phyloP scores from a whole-genome alignment of 35 echinoderm and acorn worm genomes.

The Ptychodera flava region DNA sequence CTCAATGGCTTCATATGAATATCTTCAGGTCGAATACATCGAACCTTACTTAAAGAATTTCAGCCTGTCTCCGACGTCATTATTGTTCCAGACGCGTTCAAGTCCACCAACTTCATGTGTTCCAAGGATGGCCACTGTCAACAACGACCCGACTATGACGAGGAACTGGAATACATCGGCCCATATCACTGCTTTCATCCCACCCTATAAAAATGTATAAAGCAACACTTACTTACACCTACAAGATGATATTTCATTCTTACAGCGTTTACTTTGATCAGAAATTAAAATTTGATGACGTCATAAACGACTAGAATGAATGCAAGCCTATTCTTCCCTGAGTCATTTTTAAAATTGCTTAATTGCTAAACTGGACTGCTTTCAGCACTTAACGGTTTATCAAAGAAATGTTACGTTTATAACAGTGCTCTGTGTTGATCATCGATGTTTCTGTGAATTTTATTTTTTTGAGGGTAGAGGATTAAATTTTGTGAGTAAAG shows the following conservation, averaged over 20 bases:
- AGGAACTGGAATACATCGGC: slow-evolving; percentile 59
- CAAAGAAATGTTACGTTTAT: no score
- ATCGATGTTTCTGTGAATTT: no score
- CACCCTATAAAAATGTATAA: slow-evolving; percentile 34
- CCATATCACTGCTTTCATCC: slow-evolving; percentile 66
- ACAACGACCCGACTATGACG: slow-evolving; percentile 43
- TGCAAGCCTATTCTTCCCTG: neutral
- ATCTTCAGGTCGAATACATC: neutral
- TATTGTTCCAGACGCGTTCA: slow-evolving; percentile 36
- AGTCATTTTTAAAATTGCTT: neutral
- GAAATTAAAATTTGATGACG: neutral
- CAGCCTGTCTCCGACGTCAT: slow-evolving; percentile 31
- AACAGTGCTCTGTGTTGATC: no score
- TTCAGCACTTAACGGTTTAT: no score
- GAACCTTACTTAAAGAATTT: slow-evolving; percentile 37
- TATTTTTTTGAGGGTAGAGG: no score
- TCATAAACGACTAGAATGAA: neutral
- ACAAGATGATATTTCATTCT: neutral
- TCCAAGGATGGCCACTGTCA: slow-evolving; percentile 45
- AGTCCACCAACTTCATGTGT: slow-evolving; percentile 42
- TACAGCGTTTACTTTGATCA: neutral
- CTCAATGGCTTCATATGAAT: neutral
- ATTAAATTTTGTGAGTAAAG: no score
- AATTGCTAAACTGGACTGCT: no score
- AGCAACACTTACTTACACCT: neutral